Evolutionary conservation across 1,140 invertebrate species (phyloP).

Genomic region (Zaprionus kolodkinae): DNA sequence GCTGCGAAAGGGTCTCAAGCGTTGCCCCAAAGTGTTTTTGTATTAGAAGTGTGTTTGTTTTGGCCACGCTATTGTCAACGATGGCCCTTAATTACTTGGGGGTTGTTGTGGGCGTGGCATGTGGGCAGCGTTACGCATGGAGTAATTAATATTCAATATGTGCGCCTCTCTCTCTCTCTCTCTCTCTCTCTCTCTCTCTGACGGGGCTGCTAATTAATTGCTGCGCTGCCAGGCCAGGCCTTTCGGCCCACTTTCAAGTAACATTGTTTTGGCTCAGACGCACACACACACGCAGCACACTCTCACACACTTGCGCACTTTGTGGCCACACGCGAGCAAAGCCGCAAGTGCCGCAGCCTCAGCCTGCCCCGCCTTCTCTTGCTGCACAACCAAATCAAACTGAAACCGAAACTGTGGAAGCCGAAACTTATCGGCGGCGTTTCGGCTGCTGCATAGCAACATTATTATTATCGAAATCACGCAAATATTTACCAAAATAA

Average conservation of each 20-base stretch:
- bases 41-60: slow-evolving; percentile 54
- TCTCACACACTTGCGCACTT: neutral
- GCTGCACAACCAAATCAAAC: slow-evolving; percentile 31
- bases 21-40: slow-evolving; percentile 61
- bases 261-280: slow-evolving; percentile 21
- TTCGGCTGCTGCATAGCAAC: slow-evolving; percentile 45
- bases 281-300: slow-evolving; percentile 8
- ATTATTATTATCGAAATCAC: slow-evolving; percentile 79
- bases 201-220: slow-evolving; percentile 72
- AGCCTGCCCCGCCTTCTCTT: too few relatives aligned
- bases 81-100: slow-evolving; percentile 58
- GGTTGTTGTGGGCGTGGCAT: neutral
- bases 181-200: neutral
- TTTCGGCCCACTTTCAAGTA: slow-evolving; percentile 34
- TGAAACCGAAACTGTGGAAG: slow-evolving; percentile 18
- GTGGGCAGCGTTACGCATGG: slow-evolving; percentile 17
- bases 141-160: slow-evolving; percentile 81
- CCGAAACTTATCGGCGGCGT: slow-evolving; percentile 29
- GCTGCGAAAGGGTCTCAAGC: slow-evolving; percentile 20
- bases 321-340: slow-evolving; percentile 56
- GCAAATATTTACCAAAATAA: slow-evolving; percentile 82
- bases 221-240: slow-evolving; percentile 48
- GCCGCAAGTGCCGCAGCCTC: slow-evolving; percentile 63
- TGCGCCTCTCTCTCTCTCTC: slow-evolving; percentile 16
- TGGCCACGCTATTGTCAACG: slow-evolving; percentile 55